Base-by-base conservation (phyloP, 2,113 vertebrate genomes). In the Chloropsis hardwickii region DNA sequence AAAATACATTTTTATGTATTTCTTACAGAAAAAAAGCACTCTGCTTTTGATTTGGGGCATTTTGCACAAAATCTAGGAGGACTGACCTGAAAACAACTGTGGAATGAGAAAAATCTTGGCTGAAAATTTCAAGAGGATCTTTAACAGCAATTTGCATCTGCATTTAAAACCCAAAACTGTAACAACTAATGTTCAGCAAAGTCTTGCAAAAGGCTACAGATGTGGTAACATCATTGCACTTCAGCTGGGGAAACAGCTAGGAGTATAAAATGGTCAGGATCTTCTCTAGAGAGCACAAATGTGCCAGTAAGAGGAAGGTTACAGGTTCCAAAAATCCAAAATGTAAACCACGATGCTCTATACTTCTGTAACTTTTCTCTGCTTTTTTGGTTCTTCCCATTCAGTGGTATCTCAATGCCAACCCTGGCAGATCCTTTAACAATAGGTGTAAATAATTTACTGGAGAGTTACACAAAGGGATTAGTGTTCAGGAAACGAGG, bases 401-500 rank as follows among this genome's bases (percentile, higher is more conserved):
- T 79, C 67, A 93, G 81, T 8, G 7, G 39, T 48, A 67, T 76
- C 35, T 80, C 27, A 3, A 69, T 5, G 12, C 16, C 20, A 17
- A 33, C 79, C 88, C 42, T 37, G 40, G 84, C 13, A 90, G 37
- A 86, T 35, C 73, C 69, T 27, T 72, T 88, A 91, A 88, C 37
- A 81, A 74, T 23, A 53, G 9, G n/a, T 2, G 19, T 92, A 81
- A 97, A 94, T 88, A 92, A 91, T 89, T 97, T 88, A 91, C 80
- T 72, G 74, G 33, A 74, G 14, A 77, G 39, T 45, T 62, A 85
- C 9, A 88, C 72, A 96, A 95, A 90, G 81, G n/a, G 76, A 95
- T 86, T 60, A 96, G 37, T 74, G 69, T 95, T 86, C 78, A 91
- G 62, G 70, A 97, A 97, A 95, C 0, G 6, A 92, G 64, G 94